Evolutionary conservation across 1,140 invertebrate species (phyloP), one percentile per base, ranked within the genome.

Genomic region (Scylla paramamosain): DNA sequence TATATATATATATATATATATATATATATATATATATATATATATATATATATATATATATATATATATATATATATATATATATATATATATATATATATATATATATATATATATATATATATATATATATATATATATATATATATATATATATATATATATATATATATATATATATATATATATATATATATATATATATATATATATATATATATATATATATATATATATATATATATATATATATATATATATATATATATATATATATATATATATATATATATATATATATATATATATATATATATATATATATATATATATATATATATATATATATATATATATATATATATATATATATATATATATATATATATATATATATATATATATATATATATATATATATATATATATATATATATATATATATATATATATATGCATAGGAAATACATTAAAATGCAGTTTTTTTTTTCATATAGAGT

Each of bases 11-110:
- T n/a, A n/a, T n/a, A n/a, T n/a, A 77, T 77, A 77, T 77, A 77
- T 77, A 77, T 77, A 77, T 77, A 77, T 77, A 77, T 77, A 77
- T 77, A 77, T 77, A 77, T 77, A 77, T 77, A 77, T 77, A 77
- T 77, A 77, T 77, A 77, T 77, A 77, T 77, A 77, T 77, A 77
- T 77, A 77, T 77, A 77, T 77, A 77, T 77, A 77, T 77, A 77
- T 77, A 77, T 77, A 77, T 77, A 77, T 77, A 77, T 77, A 77
- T 77, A 77, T 77, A 77, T 77, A 77, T 77, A 77, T 77, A 77
- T 77, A 77, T 77, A 77, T 77, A 77, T 77, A 77, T 77, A 77
- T 77, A 77, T 77, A 77, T 77, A 77, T 77, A 77, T 77, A 77
- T 77, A 77, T 77, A 77, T 77, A 77, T 77, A 77, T 77, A 77